A percentile compares a stretch with the other conserved stretches of the same genome.
These are phyloP conservation scores for Armadillidium nasatum DNA, from an alignment of 1,140 invertebrate genomes.

Conservation along the genomic window DNA sequence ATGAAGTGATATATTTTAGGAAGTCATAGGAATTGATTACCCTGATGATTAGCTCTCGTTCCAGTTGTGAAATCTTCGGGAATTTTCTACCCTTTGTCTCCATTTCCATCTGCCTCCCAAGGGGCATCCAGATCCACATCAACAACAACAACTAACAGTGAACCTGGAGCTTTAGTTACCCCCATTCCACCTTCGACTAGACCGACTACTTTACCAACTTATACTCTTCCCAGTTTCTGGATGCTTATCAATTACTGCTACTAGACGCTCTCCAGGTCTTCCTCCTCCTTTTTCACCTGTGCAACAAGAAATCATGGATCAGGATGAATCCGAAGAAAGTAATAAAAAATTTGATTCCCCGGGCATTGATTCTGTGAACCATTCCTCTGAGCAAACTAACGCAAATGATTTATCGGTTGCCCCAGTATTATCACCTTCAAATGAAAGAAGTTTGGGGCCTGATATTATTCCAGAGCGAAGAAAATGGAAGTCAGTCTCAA, in stretches of 20 bases:
- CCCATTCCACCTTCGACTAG: conserved; percentile 41
- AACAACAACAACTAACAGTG: conserved; percentile 29
- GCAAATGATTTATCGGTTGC: conserved; percentile 44
- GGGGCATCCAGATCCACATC: conserved; percentile 27
- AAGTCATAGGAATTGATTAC: conserved; percentile 37
- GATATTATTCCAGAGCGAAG: conserved; percentile 48
- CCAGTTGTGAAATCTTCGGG: conserved; percentile 84
- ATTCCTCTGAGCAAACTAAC: conserved; percentile 36
- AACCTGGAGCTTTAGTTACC: conserved; percentile 41
- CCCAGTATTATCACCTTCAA: conserved; percentile 47
- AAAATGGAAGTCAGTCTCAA: conserved; percentile 44
- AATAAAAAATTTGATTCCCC: conserved; percentile 26
- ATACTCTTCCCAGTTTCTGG: conserved; percentile 41
- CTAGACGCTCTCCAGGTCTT: conserved; percentile 32
- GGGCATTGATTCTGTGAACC: conserved; percentile 29
- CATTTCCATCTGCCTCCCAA: conserved; percentile 52
- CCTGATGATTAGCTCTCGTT: conserved; percentile 40
- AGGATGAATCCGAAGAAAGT: conserved; percentile 19
- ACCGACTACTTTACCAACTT: conserved; percentile 34
- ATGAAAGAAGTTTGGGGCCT: conserved; percentile 30
- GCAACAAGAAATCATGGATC: conserved; percentile 3
- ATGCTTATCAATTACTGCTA: conserved; percentile 40
- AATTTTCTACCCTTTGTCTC: conserved; percentile 85
- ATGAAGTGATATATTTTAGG: not conserved
- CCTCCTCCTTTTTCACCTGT: conserved; percentile 7